Conservation (phyloP, 2,113 vertebrate genomes). For the Notiomystis cincta region DNA sequence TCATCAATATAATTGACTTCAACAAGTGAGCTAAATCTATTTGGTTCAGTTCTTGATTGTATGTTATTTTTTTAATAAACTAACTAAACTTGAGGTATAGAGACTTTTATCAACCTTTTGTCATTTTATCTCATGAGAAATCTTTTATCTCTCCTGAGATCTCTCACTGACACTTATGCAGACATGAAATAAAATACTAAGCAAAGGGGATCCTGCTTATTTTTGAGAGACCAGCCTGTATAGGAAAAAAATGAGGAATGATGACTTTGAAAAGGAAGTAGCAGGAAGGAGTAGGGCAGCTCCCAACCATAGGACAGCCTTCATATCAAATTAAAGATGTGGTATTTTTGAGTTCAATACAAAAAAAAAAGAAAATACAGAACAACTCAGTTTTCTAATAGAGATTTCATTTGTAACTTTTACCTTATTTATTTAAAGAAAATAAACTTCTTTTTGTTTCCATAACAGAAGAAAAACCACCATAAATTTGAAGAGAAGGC, state of each 20-base stretch:
- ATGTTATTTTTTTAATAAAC: background rate
- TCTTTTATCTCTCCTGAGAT: background rate
- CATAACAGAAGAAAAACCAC: background rate
- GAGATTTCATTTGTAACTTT: background rate
- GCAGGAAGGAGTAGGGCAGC: background rate
- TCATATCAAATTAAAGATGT: background rate
- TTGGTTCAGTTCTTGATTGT: background rate
- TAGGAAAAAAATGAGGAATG: background rate
- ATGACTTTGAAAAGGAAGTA: background rate
- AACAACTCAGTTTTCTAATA: background rate
- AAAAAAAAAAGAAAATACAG: background rate
- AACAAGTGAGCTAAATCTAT: background rate
- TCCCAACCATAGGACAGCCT: background rate
- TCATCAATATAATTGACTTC: background rate
- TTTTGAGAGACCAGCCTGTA: background rate
- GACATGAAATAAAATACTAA: background rate
- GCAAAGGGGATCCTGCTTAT: background rate
- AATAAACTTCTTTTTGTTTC: background rate
- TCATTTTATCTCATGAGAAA: background rate
- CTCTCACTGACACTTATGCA: background rate
- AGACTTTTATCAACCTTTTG: background rate
- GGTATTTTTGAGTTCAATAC: background rate
- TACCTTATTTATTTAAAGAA: background rate
- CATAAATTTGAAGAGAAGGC: background rate
- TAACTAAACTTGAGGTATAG: background rate